phyloP scores from a whole-genome alignment of 92 coral and sea anemone genomes.

The Hydrozoanthus gracilis region DNA sequence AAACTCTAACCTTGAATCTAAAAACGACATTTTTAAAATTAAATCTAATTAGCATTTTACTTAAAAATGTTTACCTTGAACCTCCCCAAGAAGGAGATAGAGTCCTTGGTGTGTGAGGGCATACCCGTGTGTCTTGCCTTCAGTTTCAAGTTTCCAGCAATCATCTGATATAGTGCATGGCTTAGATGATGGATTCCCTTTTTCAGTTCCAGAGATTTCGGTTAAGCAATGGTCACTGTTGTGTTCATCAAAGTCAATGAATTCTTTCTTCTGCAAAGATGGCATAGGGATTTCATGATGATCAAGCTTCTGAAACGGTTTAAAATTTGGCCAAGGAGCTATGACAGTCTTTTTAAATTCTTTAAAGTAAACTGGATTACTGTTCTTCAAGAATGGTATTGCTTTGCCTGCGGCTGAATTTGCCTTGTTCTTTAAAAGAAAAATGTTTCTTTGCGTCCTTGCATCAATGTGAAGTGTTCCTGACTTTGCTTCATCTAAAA shows the following conservation, averaged over 20 bases:
- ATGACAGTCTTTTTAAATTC: slow-evolving; percentile 71
- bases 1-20: too few species aligned
- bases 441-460: slow-evolving; percentile 39
- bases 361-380: slow-evolving; percentile 62
- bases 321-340: slow-evolving; percentile 81
- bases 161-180: slow-evolving; percentile 73
- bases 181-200: slow-evolving; percentile 27
- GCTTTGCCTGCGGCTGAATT: slow-evolving; percentile 62
- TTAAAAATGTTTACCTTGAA: slow-evolving; percentile 62
- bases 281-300: slow-evolving; percentile 33
- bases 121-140: slow-evolving; percentile 76
- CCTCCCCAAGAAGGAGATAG: slow-evolving; percentile 79
- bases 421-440: slow-evolving; percentile 62
- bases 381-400: slow-evolving; percentile 61
- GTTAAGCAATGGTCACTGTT: slow-evolving; percentile 79
- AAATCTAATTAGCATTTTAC: too few species aligned
- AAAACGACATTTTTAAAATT: too few species aligned
- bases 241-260: slow-evolving; percentile 73
- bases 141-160: slow-evolving; percentile 75
- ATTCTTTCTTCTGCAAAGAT: slow-evolving; percentile 59
- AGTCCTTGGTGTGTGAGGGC: slow-evolving; percentile 86
- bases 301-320: slow-evolving; percentile 68
- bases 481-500: slow-evolving; percentile 60
- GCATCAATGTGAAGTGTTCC: slow-evolving; percentile 60
- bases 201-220: slow-evolving; percentile 74